A percentile compares a stretch with the other conserved stretches of the same genome.
Conservation (phyloP, 2,797 vertebrate genomes). For the Gallinago stenura region DNA sequence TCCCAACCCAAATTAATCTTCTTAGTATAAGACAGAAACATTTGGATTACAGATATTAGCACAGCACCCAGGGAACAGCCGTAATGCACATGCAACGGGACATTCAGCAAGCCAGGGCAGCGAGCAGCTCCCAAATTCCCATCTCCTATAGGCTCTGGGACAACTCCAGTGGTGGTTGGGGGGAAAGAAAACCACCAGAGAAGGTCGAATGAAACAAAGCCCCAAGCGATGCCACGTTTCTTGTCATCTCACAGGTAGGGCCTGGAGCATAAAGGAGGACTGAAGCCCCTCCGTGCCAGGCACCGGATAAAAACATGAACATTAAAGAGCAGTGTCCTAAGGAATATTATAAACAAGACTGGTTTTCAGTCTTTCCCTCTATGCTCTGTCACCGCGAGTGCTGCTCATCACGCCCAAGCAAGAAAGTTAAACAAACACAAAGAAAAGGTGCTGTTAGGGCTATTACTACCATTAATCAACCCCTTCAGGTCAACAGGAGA, state of each 20-base stretch:
- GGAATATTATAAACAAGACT: background rate
- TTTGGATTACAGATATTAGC: background rate
- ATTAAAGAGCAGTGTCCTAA: background rate
- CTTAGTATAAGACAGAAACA: background rate
- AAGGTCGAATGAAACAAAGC: background rate
- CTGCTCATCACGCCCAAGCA: background rate
- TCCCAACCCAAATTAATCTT: background rate
- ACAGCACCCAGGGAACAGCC: rapidly evolving
- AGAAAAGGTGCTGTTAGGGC: background rate
- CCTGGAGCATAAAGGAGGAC: background rate
- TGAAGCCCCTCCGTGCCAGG: background rate
- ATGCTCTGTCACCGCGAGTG: background rate
- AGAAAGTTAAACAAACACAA: background rate
- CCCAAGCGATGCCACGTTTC: background rate
- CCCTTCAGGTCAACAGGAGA: background rate
- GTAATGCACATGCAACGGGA: rapidly evolving
- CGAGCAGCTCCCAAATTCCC: background rate
- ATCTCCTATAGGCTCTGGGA: background rate
- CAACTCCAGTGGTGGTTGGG: rapidly evolving
- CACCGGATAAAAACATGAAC: background rate
- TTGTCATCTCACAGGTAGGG: background rate
- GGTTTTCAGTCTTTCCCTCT: background rate
- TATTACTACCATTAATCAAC: background rate
- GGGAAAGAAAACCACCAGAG: background rate
- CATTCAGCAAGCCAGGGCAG: rapidly evolving